Conservation (phyloP, 1,140 invertebrate species). For the Potamilus streckersoni region DNA sequence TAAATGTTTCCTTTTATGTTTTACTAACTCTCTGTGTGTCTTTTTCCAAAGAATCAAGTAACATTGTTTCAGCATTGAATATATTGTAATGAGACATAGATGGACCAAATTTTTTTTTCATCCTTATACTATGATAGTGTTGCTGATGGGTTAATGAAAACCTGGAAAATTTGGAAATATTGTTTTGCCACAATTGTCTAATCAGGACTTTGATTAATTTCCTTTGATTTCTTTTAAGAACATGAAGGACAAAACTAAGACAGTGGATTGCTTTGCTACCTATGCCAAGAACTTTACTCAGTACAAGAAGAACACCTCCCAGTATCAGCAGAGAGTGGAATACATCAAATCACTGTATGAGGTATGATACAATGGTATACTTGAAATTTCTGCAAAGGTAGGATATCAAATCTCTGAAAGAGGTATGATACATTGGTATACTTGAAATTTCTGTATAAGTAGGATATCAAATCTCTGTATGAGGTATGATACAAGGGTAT, state of each 20-base stretch:
- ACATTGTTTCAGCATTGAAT: too few species aligned
- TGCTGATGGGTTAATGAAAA: too few species aligned
- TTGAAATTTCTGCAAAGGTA: conserved; percentile 53
- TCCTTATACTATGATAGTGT: too few species aligned
- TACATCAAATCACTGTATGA: conserved; percentile 67
- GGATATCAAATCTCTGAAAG: conserved; percentile 23
- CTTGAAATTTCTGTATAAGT: conserved; percentile 53
- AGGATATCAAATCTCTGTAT: too few species aligned
- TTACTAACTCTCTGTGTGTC: too few species aligned
- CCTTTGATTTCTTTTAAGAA: conserved; percentile 47
- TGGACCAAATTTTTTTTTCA: too few species aligned
- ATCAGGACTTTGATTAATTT: background rate
- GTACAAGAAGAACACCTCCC: conserved; percentile 61
- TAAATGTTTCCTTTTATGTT: too few species aligned
- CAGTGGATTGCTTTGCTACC: conserved; percentile 59
- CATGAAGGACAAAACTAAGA: conserved; percentile 56
- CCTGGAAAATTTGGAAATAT: too few species aligned
- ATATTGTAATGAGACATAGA: too few species aligned
- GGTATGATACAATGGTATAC: conserved; percentile 38
- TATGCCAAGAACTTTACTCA: conserved; percentile 62
- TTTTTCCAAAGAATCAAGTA: too few species aligned
- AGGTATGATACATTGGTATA: conserved; percentile 47
- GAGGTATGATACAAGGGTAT: background rate
- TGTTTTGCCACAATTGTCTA: too few species aligned
- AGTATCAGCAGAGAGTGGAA: conserved; percentile 61